These are phyloP conservation scores for Oryzias woworae DNA, from an alignment of 2,113 vertebrate species.

Conservation along the genomic window DNA sequence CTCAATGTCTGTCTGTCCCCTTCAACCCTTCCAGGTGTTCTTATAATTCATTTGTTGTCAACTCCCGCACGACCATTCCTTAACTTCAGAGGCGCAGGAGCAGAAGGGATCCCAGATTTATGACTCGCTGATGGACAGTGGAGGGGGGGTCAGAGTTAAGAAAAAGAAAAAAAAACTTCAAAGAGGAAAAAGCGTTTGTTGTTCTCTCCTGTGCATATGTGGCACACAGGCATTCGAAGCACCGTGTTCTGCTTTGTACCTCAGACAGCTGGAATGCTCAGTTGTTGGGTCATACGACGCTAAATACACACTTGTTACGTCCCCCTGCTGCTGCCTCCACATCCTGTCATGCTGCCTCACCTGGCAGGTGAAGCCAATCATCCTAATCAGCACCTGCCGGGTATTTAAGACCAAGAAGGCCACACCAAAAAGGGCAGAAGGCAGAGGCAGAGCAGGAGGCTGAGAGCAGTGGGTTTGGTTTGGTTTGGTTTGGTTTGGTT, in stretches of 20 bases:
- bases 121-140: slow-evolving; percentile 61
- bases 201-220: slow-evolving; percentile 34
- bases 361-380: too few species aligned
- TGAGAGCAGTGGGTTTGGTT: too few species aligned
- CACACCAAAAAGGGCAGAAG: too few species aligned
- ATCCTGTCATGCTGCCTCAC: too few species aligned
- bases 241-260: slow-evolving; percentile 20
- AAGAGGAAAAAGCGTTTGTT: slow-evolving; percentile 70
- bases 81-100: slow-evolving; percentile 68
- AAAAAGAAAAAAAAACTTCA: slow-evolving; percentile 53
- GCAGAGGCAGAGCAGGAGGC: too few species aligned
- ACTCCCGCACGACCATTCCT: slow-evolving; percentile 68
- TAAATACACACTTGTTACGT: slow-evolving; percentile 14
- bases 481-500: too few species aligned
- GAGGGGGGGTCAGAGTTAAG: background rate
- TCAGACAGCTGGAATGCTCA: slow-evolving; percentile 55
- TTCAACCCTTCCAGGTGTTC: slow-evolving; percentile 65
- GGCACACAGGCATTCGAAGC: slow-evolving; percentile 20
- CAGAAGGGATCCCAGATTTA: slow-evolving; percentile 69
- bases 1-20: background rate
- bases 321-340: too few species aligned
- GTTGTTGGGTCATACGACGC: slow-evolving; percentile 13
- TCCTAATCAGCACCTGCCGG: too few species aligned
- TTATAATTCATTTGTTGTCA: slow-evolving; percentile 68
- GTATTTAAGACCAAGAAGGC: too few species aligned